Evolutionary conservation across 2,113 vertebrate genomes (phyloP).

Genomic region (Balaenoptera acutorostrata): DNA sequence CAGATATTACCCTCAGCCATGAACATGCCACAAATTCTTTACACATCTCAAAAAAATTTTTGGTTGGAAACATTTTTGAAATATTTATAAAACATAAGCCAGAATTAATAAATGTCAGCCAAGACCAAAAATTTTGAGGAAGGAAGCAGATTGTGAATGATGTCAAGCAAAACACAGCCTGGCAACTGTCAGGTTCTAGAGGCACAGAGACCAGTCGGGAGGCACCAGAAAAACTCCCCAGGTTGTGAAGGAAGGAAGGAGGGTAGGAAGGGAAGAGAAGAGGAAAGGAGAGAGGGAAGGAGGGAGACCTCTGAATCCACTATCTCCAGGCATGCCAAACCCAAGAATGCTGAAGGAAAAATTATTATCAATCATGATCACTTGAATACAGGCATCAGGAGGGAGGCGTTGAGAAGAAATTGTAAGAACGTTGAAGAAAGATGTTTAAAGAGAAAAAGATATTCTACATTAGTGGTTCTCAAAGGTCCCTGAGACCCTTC

Average conservation of each 20-base stretch:
- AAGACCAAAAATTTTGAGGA: not conserved
- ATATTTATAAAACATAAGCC: not conserved
- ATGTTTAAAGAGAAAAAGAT: not conserved
- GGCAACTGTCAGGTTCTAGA: not conserved
- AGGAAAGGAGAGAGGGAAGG: not conserved
- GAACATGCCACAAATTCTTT: not conserved
- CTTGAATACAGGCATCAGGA: not conserved
- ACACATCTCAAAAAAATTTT: not conserved
- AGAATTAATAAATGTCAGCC: not conserved
- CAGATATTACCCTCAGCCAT: not conserved
- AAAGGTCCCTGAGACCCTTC: not conserved
- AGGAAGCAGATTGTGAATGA: not conserved
- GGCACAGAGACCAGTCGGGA: not conserved
- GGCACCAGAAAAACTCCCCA: not conserved
- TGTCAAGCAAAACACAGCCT: not conserved
- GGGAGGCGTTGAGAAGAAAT: not conserved
- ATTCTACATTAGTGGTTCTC: not conserved
- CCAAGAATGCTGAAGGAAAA: not conserved
- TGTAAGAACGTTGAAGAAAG: not conserved
- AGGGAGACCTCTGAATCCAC: not conserved
- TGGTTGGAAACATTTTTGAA: not conserved
- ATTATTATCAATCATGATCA: not conserved
- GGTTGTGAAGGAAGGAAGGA: not conserved
- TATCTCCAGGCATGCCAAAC: not conserved
- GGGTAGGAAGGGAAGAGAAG: not conserved